phyloP scores from a whole-genome alignment of 1,140 invertebrate genomes.

The Polypedilum pembai region DNA sequence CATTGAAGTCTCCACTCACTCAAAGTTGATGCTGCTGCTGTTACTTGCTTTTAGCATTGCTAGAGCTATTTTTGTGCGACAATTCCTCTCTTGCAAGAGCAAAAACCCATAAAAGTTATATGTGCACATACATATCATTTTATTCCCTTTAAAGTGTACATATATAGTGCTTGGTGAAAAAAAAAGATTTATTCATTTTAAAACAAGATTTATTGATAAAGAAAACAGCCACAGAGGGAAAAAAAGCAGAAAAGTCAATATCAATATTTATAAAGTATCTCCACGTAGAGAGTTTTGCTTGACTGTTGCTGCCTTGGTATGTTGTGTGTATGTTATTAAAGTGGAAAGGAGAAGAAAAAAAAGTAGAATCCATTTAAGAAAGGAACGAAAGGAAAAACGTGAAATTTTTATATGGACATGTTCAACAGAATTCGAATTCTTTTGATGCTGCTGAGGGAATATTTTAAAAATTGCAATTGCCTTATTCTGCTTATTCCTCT shows the following conservation, averaged over 20 bases:
- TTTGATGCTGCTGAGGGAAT: not conserved
- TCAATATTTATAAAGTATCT: conserved; percentile 19
- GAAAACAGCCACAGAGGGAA: not conserved
- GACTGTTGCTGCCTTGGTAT: not conserved
- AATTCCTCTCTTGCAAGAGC: no score
- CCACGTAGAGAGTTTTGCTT: not conserved
- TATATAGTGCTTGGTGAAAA: not conserved
- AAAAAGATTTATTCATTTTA: conserved; percentile 14
- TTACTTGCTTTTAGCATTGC: no score
- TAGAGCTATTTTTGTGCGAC: no score
- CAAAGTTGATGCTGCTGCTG: no score
- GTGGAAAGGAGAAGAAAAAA: not conserved
- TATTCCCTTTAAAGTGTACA: conserved; percentile 3
- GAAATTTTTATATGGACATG: conserved; percentile 18
- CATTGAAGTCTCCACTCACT: not conserved
- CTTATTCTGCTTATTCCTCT: no score
- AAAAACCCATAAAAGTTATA: no score
- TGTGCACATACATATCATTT: not conserved
- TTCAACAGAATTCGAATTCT: not conserved
- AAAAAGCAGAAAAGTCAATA: conserved; percentile 10
- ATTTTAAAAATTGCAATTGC: no score
- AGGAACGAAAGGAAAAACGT: conserved; percentile 16
- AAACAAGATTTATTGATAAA: conserved; percentile 19
- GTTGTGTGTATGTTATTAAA: conserved; percentile 7
- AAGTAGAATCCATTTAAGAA: not conserved